phyloP scores from a whole-genome alignment of 2,113 vertebrate species.

The Anarhynchus alexandrinus region DNA sequence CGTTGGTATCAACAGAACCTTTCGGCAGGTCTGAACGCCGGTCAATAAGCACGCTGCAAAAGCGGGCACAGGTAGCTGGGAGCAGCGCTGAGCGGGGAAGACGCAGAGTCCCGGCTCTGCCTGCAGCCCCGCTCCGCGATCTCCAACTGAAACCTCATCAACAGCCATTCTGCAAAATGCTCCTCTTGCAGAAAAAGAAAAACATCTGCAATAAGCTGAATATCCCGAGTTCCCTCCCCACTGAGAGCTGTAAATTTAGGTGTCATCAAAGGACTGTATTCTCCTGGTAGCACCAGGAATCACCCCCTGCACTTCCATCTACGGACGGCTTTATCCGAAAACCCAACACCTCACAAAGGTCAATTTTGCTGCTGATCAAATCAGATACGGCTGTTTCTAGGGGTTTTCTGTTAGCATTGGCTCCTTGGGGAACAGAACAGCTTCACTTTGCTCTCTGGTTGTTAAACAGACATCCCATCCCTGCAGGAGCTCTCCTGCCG shows the following conservation, averaged over 20 bases:
- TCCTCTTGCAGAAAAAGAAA: too few species aligned
- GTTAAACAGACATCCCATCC: neutral
- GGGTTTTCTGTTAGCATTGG: neutral
- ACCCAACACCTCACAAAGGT: neutral
- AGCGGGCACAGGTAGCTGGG: too few species aligned
- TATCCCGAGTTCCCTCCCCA: neutral
- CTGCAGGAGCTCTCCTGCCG: neutral
- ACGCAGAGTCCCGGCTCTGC: too few species aligned
- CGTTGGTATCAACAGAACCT: neutral
- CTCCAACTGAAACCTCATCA: too few species aligned
- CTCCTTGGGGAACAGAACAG: neutral
- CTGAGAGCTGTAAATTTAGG: neutral
- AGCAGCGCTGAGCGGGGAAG: too few species aligned
- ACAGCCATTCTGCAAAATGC: too few species aligned
- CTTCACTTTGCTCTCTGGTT: neutral
- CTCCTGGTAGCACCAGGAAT: neutral
- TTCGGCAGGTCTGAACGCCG: too few species aligned
- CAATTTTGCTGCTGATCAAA: neutral
- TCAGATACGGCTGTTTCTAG: neutral
- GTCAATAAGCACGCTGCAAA: too few species aligned
- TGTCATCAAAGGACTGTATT: accelerated
- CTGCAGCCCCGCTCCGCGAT: too few species aligned
- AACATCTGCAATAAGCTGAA: neutral
- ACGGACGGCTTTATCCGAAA: neutral
- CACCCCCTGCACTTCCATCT: accelerated